Evolutionary conservation across 2,113 vertebrate genomes (phyloP), one percentile per base, ranked within the genome.

Genomic region (Amblyopsis rosae): DNA sequence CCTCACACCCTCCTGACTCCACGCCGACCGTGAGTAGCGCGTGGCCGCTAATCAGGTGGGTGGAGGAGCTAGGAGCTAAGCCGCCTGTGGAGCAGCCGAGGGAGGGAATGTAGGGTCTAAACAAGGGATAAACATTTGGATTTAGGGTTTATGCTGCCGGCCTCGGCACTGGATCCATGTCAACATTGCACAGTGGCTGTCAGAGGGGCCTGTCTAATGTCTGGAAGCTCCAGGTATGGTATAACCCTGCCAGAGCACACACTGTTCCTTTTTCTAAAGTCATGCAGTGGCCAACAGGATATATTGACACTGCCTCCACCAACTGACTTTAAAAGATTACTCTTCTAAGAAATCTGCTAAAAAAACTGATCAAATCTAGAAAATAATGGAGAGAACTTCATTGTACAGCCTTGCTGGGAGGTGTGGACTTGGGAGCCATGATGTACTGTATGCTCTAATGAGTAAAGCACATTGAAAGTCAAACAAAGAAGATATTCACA

Each of bases 81-180:
- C 79, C 84, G 81, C 82, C 75, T 78, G 41, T 51, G 62, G 81
- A 82, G 79, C 69, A 51, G 65, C 73, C 76, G 75, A 87, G 82
- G 84, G 76, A 62, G 32, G 59, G 69, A 82, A 82, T 81, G 74
- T 67, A 67, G 61, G 75, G 15, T 81, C 77, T 87, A 88, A 92
- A 90, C 87, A 80, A 83, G 78, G 88, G 86, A 91, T 90, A 88
- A 92, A 89, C 48, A 45, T 54, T 63, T 65, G 87, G 90, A 88
- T 91, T 92, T 90, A 77, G 79, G 75, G 55, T 76, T 74, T 75
- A 57, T 76, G 76, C 76, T 82, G 82, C 75, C 65, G 76, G 62
- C 32, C 76, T 80, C 77, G 58, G 72, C 80, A 67, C 66, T 77
- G 81, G 72, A 87, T 83, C 82, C 81, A 61, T 80, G 72, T 85